Percentiles rank a stretch among this genome's conserved stretches.
Conservation (phyloP, 1,140 invertebrate species). For the Papilio xuthus region DNA sequence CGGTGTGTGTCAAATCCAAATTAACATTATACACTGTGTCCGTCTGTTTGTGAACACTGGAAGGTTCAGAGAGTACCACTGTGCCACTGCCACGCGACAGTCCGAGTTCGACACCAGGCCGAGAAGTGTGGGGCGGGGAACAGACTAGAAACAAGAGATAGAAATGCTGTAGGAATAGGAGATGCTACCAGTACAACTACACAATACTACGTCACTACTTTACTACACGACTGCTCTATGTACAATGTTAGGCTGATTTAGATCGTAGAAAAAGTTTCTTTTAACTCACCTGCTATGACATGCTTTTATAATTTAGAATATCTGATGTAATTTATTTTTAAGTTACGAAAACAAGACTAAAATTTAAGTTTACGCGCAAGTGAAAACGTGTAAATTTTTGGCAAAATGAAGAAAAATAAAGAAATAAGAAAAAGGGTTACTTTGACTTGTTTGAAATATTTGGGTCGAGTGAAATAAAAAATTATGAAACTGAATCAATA, state of each 20-base stretch:
- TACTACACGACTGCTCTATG: not conserved
- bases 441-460: not conserved
- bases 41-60: constrained; percentile 40
- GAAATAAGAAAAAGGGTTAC: not conserved
- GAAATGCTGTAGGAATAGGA: constrained; percentile 38
- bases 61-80: constrained; percentile 40
- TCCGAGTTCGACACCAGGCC: constrained; percentile 43
- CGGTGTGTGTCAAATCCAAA: constrained; percentile 67
- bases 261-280: not conserved
- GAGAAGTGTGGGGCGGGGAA: constrained; percentile 45
- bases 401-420: not conserved
- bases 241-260: not conserved
- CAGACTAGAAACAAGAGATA: constrained; percentile 62
- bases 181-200: constrained; percentile 15
- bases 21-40: constrained; percentile 61
- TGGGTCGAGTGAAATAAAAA: not conserved
- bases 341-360: not conserved
- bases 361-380: not conserved
- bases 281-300: constrained; percentile 7
- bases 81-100: constrained; percentile 27
- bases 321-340: not conserved
- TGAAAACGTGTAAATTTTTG: not conserved
- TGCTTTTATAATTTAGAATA: not conserved
- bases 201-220: not conserved
- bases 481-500: not conserved